phyloP scores from a whole-genome alignment of 2,888 invertebrate genomes.

The Lochmaea crataegi region DNA sequence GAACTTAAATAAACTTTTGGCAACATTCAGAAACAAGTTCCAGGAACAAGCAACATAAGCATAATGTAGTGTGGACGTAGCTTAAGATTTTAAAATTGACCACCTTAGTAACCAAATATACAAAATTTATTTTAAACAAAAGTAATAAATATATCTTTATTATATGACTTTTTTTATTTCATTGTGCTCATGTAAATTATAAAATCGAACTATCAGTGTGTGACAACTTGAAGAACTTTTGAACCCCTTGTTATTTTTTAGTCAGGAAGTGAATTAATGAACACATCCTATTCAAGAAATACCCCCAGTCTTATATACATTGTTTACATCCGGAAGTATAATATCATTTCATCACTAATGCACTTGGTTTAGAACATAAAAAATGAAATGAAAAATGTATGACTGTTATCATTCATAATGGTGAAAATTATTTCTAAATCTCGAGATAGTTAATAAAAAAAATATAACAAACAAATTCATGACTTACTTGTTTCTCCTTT shows the following conservation, averaged over 20 bases:
- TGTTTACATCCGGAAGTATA: conserved; percentile 1
- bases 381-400: not conserved
- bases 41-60: too few species aligned
- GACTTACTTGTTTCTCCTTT: conserved; percentile 56
- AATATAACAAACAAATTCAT: not conserved
- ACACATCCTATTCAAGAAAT: conserved; percentile 1
- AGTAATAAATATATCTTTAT: too few species aligned
- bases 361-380: not conserved
- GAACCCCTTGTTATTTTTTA: not conserved
- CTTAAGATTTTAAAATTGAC: too few species aligned
- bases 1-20: too few species aligned
- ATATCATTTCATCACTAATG: not conserved
- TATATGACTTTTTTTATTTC: too few species aligned
- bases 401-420: too few species aligned
- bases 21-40: too few species aligned
- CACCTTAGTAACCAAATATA: not conserved
- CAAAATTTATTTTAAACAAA: not conserved
- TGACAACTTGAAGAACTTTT: not conserved
- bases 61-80: too few species aligned
- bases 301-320: not conserved
- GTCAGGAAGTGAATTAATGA: not conserved
- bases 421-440: not conserved
- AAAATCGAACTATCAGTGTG: not conserved
- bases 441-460: conserved; percentile 1
- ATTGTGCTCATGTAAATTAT: too few species aligned